A percentile compares a stretch with the other conserved stretches of the same genome.
These are phyloP conservation scores for Aphelocoma coerulescens DNA, from an alignment of 2,113 vertebrate genomes.

Conservation along the genomic window DNA sequence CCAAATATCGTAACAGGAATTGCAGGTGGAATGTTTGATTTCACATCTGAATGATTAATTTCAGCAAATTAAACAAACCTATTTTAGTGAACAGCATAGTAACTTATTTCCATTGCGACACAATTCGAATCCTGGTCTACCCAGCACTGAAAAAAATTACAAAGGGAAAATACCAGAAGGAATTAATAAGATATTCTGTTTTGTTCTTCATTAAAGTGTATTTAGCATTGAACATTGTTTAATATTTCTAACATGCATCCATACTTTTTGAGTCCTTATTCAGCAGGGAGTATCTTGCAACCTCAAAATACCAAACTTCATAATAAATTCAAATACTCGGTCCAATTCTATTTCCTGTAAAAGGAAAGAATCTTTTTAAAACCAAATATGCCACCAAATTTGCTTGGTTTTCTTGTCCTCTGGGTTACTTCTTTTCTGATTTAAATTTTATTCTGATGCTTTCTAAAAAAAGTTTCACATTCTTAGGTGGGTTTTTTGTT, in stretches of 20 bases:
- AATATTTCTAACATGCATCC: background rate
- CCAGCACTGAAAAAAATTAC: background rate
- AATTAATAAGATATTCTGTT: background rate
- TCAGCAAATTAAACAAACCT: background rate
- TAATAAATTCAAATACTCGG: background rate
- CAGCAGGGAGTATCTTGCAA: background rate
- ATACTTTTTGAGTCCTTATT: background rate
- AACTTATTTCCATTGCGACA: background rate
- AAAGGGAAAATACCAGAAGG: background rate
- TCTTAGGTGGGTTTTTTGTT: fast-evolving
- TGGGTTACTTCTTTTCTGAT: background rate
- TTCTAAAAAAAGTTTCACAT: background rate
- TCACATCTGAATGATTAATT: background rate
- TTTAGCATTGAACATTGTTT: background rate
- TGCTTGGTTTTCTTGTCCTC: background rate
- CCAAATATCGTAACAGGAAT: background rate
- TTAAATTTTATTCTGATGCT: background rate
- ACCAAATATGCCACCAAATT: background rate
- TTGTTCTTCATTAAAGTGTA: background rate
- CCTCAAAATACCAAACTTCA: background rate
- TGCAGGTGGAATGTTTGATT: background rate
- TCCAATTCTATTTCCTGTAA: background rate
- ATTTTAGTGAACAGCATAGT: background rate
- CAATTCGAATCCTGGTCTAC: background rate
- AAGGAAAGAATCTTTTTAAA: background rate